Percentiles rank a stretch among this genome's conserved stretches.
Evolutionary conservation across 1,140 invertebrate genomes (phyloP).

Genomic region (Schmidtea mediterranea): DNA sequence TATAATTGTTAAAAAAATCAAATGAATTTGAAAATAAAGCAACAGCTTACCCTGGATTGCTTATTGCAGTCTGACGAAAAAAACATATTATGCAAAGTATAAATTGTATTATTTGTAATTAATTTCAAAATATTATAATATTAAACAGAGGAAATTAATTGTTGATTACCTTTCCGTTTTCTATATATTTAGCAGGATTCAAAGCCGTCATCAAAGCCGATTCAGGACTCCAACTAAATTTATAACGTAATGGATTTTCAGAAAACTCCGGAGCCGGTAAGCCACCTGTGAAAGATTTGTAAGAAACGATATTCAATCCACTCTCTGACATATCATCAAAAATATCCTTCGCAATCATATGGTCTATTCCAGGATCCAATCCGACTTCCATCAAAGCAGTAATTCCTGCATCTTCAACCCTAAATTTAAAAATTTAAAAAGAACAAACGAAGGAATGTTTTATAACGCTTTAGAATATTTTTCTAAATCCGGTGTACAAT

Average conservation of each 20-base stretch:
- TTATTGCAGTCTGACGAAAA: too few species aligned
- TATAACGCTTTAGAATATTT: conserved; percentile 43
- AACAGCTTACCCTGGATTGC: too few species aligned
- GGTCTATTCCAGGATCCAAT: conserved; percentile 87
- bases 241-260: conserved; percentile 63
- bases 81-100: too few species aligned
- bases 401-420: conserved; percentile 51
- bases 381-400: conserved; percentile 82
- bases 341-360: conserved; percentile 78
- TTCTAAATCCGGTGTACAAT: conserved; percentile 53
- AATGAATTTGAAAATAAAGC: too few species aligned
- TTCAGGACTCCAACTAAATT: conserved; percentile 73
- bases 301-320: not conserved
- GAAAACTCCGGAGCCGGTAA: conserved; percentile 78
- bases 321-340: conserved; percentile 45
- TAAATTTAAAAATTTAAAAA: conserved; percentile 13
- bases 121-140: too few species aligned
- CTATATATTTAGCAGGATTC: conserved; percentile 55
- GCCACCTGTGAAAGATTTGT: conserved; percentile 64
- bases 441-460: not conserved
- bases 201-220: conserved; percentile 66
- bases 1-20: too few species aligned
- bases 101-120: too few species aligned
- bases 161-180: conserved; percentile 50
- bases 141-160: too few species aligned